Percentiles rank a stretch among this genome's conserved stretches.
These are phyloP conservation scores for Porites rus DNA, from an alignment of 92 coral and sea anemone genomes.

Conservation along the genomic window DNA sequence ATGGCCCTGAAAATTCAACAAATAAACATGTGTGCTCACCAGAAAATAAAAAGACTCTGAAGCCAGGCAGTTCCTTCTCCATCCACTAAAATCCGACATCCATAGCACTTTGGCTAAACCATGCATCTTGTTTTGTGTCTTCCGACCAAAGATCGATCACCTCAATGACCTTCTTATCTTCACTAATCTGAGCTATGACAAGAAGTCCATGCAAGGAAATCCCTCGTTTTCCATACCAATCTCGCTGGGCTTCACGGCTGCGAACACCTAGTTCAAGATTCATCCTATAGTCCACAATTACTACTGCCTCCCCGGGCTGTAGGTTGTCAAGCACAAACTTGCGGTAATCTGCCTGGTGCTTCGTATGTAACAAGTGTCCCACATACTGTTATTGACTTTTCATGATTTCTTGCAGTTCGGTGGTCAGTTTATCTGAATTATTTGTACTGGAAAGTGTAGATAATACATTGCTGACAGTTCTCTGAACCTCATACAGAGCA, in stretches of 20 bases:
- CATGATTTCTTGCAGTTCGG: not conserved
- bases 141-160: constrained; percentile 34
- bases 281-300: constrained; percentile 48
- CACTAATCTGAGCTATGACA: constrained; percentile 37
- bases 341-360: constrained; percentile 35
- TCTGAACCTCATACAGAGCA: not conserved
- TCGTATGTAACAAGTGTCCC: constrained; percentile 29
- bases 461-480: not conserved
- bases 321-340: constrained; percentile 29
- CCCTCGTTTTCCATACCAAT: constrained; percentile 62
- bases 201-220: constrained; percentile 49
- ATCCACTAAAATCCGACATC: constrained; percentile 15
- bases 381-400: constrained; percentile 13
- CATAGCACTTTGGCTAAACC: constrained; percentile 34
- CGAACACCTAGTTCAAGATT: constrained; percentile 48
- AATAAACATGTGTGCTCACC: not conserved
- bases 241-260: constrained; percentile 45
- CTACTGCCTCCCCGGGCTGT: constrained; percentile 43
- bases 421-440: not conserved
- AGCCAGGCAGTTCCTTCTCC: constrained; percentile 11
- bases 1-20: not conserved
- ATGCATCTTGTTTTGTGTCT: constrained; percentile 36
- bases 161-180: not conserved
- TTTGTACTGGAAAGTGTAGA: not conserved
- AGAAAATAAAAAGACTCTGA: constrained; percentile 25